Conservation (phyloP, 2,888 invertebrate species). For the Acrobasis repandana region DNA sequence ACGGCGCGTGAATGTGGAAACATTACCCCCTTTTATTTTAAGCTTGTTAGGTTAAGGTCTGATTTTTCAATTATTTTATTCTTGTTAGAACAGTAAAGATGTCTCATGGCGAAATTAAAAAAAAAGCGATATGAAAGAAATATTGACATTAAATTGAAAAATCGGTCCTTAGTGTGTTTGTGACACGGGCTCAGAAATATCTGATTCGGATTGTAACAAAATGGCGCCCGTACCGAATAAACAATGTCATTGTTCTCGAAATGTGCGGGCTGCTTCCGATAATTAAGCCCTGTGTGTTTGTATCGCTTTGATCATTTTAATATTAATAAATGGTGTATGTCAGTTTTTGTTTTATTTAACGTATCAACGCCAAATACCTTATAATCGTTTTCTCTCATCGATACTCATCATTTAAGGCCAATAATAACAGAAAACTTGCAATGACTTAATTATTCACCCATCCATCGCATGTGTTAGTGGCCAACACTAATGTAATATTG, state of each 20-base stretch:
- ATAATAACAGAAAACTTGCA: too few species aligned
- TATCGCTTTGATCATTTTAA: constrained; percentile 66
- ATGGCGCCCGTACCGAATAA: constrained; percentile 3
- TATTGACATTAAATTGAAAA: constrained; percentile 1
- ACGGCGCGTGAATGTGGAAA: constrained; percentile 32
- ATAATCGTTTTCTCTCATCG: too few species aligned
- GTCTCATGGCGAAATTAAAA: too few species aligned
- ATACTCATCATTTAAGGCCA: too few species aligned
- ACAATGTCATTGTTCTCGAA: constrained; percentile 23
- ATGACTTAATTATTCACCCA: too few species aligned
- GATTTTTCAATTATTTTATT: constrained; percentile 6
- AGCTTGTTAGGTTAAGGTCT: not conserved
- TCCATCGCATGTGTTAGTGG: too few species aligned
- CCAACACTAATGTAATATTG: too few species aligned
- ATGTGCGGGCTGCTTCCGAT: constrained; percentile 6
- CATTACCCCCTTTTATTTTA: constrained; percentile 13
- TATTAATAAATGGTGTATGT: constrained; percentile 75
- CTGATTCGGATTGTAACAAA: not conserved
- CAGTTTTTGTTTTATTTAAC: constrained; percentile 45
- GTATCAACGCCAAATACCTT: not conserved
- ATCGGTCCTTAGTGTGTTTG: constrained; percentile 25
- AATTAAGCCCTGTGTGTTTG: constrained; percentile 36
- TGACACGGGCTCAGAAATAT: not conserved
- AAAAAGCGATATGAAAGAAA: not conserved
- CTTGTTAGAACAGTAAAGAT: too few species aligned